phyloP scores from a whole-genome alignment of 2,888 invertebrate species.

The Patella caerulea region DNA sequence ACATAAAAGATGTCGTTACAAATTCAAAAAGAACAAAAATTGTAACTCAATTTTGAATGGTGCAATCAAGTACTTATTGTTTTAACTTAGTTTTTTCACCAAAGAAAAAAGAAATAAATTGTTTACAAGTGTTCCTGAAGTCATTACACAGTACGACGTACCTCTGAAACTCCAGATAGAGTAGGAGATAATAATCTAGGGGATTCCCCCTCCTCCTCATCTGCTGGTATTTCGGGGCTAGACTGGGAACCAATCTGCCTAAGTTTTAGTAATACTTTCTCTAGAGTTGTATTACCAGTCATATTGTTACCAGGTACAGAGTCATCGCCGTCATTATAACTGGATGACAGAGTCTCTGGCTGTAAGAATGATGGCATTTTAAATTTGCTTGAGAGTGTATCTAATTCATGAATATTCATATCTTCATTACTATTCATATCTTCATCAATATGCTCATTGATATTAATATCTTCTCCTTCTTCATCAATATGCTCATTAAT shows the following conservation, averaged over 20 bases:
- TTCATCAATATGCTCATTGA: neutral
- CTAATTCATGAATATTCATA: neutral
- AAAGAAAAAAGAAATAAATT: no score
- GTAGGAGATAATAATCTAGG: constrained; percentile 46
- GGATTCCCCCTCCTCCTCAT: constrained; percentile 28
- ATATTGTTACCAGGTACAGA: neutral
- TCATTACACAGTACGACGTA: constrained; percentile 16
- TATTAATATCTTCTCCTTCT: no score
- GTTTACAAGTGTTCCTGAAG: no score
- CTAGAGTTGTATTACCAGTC: constrained; percentile 32
- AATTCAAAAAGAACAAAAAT: no score
- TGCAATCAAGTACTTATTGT: no score
- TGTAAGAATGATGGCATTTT: neutral
- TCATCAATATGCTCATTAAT: no score
- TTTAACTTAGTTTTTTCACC: no score
- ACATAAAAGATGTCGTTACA: no score
- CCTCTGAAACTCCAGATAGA: constrained; percentile 49
- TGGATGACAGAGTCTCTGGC: neutral
- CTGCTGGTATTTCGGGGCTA: constrained; percentile 11
- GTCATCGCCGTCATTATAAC: constrained; percentile 3
- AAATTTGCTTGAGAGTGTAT: neutral
- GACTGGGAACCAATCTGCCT: constrained; percentile 27
- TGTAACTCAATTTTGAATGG: no score
- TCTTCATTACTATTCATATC: no score
- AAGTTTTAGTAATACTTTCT: constrained; percentile 35